Percentiles rank a stretch among this genome's conserved stretches.
Evolutionary conservation across 2,888 invertebrate genomes (phyloP).

Genomic region (Zaprionus obscuricornis): DNA sequence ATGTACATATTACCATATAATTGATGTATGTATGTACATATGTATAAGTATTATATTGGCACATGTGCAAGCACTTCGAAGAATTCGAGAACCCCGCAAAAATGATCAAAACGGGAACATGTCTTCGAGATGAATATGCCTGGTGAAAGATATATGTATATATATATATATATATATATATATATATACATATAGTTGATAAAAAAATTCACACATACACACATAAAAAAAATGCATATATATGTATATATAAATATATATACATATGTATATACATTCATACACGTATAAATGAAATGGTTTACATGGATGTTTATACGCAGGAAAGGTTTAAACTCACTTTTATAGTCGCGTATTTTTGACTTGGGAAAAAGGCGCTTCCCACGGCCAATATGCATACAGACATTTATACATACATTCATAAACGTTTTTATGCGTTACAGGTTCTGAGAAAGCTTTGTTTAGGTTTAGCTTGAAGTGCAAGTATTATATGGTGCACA

Average conservation of each 20-base stretch:
- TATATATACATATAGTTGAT: neutral
- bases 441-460: no score
- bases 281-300: constrained; percentile 13
- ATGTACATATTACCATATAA: neutral
- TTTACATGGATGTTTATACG: constrained; percentile 53
- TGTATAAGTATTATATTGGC: constrained; percentile 1
- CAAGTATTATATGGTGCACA: no score
- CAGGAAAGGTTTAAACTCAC: constrained; percentile 60
- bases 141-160: neutral
- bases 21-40: neutral
- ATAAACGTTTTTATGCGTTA: no score
- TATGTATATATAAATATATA: constrained; percentile 3
- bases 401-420: no score
- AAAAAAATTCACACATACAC: no score
- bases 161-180: constrained; percentile 1
- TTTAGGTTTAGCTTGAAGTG: no score
- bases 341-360: constrained; percentile 12
- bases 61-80: constrained; percentile 21
- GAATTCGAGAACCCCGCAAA: constrained; percentile 51
- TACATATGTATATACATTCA: constrained; percentile 8
- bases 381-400: no score
- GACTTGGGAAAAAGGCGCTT: constrained; percentile 13
- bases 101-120: constrained; percentile 39
- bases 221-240: no score
- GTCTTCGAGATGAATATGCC: neutral